phyloP scores from a whole-genome alignment of 2,888 invertebrate genomes.

The Epinotia nisella region DNA sequence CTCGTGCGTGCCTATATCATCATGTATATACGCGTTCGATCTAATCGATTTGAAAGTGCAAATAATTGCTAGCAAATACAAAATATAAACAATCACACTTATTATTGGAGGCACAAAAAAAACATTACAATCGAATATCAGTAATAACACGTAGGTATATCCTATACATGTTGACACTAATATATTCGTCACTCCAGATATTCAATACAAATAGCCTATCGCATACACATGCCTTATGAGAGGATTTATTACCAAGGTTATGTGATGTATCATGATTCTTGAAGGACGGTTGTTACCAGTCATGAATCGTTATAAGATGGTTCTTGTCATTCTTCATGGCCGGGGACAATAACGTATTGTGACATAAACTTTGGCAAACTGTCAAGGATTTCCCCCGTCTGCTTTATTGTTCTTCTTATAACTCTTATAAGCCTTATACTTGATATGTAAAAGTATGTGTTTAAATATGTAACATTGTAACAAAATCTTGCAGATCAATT shows the following conservation, averaged over 20 bases:
- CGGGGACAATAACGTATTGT: constrained; percentile 1
- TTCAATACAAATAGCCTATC: no score
- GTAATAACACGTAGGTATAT: no score
- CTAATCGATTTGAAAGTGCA: no score
- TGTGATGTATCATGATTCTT: background rate
- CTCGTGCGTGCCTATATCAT: no score
- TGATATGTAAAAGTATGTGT: background rate
- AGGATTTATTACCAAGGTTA: constrained; percentile 11
- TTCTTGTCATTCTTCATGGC: background rate
- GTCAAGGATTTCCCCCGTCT: background rate
- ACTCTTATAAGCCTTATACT: background rate
- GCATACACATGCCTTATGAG: background rate
- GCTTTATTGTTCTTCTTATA: background rate
- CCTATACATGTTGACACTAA: background rate
- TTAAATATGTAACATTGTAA: background rate
- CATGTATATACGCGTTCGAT: no score
- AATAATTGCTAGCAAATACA: no score
- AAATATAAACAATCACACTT: no score
- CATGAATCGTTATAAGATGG: constrained; percentile 4
- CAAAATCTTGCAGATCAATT: no score
- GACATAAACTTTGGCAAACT: constrained; percentile 12
- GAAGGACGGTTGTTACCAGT: background rate
- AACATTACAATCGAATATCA: no score
- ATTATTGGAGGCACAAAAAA: no score
- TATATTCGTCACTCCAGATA: background rate